A percentile compares a stretch with the other conserved stretches of the same genome.
phyloP scores from a whole-genome alignment of 35 echinoderm and acorn worm species.

The Holothuria glaberrima region DNA sequence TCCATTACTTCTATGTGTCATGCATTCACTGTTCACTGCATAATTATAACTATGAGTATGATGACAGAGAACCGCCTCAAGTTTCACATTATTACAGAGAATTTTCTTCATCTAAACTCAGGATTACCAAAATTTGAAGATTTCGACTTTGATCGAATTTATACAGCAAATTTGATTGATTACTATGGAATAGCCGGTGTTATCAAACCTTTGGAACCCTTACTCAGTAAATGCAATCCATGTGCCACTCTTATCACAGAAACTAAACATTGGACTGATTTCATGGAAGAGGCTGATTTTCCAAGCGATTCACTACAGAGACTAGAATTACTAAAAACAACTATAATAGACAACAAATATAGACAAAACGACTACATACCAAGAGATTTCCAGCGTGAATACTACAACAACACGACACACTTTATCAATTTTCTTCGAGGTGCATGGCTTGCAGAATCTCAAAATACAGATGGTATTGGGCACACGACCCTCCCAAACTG shows the following conservation, averaged over 20 bases:
- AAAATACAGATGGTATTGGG: not conserved
- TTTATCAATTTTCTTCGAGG: slow-evolving; percentile 68
- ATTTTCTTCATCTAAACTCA: slow-evolving; percentile 39
- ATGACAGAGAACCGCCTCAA: slow-evolving; percentile 43
- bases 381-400: slow-evolving; percentile 33
- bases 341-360: not conserved
- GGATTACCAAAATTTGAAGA: not conserved
- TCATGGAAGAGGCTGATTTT: not conserved
- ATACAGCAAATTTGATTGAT: slow-evolving; percentile 65
- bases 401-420: slow-evolving; percentile 62
- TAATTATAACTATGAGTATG: slow-evolving; percentile 10
- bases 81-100: slow-evolving; percentile 20
- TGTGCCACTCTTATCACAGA: slow-evolving; percentile 60
- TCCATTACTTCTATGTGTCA: slow-evolving; percentile 46
- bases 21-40: not conserved
- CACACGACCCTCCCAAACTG: slow-evolving; percentile 5
- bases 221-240: slow-evolving; percentile 62
- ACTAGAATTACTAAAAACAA: not conserved
- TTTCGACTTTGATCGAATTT: slow-evolving; percentile 68
- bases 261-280: slow-evolving; percentile 40
- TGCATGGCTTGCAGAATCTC: not conserved
- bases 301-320: not conserved
- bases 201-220: slow-evolving; percentile 35
- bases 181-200: slow-evolving; percentile 10
- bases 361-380: not conserved